Percentiles rank a stretch among this genome's conserved stretches.
phyloP scores from a whole-genome alignment of 2,797 vertebrate species.

The Coregonus sp. region DNA sequence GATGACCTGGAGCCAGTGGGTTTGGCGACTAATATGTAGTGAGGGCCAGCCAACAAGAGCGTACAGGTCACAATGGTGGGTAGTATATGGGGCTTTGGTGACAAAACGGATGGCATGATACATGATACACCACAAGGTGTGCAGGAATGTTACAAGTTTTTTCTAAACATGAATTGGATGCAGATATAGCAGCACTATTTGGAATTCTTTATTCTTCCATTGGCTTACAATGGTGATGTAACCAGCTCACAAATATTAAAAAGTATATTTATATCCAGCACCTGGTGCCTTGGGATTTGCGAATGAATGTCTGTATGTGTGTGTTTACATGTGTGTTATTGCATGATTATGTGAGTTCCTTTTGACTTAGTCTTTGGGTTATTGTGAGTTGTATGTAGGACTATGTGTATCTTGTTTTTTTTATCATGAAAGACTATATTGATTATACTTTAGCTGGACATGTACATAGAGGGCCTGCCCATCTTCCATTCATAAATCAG shows the following conservation, averaged over 20 bases:
- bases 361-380: background rate
- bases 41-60: too few relatives aligned
- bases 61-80: too few relatives aligned
- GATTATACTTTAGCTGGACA: background rate
- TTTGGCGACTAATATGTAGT: too few relatives aligned
- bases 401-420: background rate
- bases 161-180: background rate
- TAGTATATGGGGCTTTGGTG: too few relatives aligned
- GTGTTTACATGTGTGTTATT: conserved; percentile 9
- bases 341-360: background rate
- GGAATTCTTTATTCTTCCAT: background rate
- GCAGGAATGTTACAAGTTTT: background rate
- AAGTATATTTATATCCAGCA: conserved; percentile 44
- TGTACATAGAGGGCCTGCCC: background rate
- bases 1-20: too few relatives aligned
- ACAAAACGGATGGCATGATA: too few relatives aligned
- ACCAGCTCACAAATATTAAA: conserved; percentile 24
- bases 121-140: background rate
- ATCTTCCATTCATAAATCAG: background rate
- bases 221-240: conserved; percentile 17
- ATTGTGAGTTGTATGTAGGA: background rate
- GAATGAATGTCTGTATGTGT: conserved; percentile 9
- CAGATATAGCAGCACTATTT: background rate
- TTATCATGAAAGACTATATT: background rate
- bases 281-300: conserved; percentile 34